These are phyloP conservation scores for Penelope pileata DNA, from an alignment of 2,113 vertebrate species.

Conservation along the genomic window DNA sequence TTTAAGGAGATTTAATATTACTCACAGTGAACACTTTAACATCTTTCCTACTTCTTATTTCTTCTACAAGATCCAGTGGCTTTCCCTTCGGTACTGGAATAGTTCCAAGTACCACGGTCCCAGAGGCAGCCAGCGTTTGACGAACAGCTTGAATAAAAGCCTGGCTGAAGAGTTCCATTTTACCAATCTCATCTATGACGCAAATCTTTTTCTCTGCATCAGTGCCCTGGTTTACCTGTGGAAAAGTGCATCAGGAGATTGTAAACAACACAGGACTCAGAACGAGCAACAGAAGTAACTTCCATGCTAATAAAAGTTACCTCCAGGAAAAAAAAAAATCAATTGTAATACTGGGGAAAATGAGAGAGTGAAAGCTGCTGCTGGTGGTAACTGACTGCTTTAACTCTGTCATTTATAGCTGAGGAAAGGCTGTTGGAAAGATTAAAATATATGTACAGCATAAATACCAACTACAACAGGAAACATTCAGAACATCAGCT, in stretches of 20 bases:
- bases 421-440: not conserved
- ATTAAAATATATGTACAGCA: not conserved
- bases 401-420: not conserved
- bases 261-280: not conserved
- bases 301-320: not conserved
- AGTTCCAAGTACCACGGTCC: slow-evolving; percentile 86
- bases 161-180: slow-evolving; percentile 97
- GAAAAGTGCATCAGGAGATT: not conserved
- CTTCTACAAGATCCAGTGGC: slow-evolving; percentile 89
- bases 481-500: not conserved
- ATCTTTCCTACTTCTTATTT: slow-evolving; percentile 86
- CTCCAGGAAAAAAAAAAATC: not conserved
- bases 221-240: slow-evolving; percentile 68
- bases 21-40: slow-evolving; percentile 90
- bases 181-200: slow-evolving; percentile 93
- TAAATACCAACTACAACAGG: not conserved
- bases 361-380: not conserved
- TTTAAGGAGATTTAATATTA: slow-evolving; percentile 48
- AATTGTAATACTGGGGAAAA: not conserved
- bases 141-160: slow-evolving; percentile 86
- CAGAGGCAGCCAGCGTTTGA: slow-evolving; percentile 75
- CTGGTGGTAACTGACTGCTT: not conserved
- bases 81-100: slow-evolving; percentile 90
- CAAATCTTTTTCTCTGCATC: slow-evolving; percentile 78
- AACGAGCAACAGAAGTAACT: not conserved